phyloP scores from a whole-genome alignment of 2,888 invertebrate species.

The Rotaria sp. region DNA sequence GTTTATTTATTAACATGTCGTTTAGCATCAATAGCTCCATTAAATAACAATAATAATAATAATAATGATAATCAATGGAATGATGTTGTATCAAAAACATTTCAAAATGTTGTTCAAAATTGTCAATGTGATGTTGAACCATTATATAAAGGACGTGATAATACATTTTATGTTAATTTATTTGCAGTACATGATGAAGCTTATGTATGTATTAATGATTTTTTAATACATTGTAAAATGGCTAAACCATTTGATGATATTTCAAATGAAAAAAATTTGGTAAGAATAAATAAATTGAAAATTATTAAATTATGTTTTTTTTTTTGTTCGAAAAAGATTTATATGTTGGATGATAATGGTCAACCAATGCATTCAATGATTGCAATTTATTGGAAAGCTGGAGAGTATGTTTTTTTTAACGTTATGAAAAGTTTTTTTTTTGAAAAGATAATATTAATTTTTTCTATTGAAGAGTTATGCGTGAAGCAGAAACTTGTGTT shows the following conservation, averaged over 20 bases:
- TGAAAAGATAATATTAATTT: no score
- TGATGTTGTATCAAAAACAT: neutral
- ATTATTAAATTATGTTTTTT: no score
- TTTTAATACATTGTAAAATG: constrained; percentile 16
- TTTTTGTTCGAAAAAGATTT: neutral
- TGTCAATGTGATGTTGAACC: constrained; percentile 2
- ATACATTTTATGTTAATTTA: constrained; percentile 22
- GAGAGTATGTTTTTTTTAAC: neutral
- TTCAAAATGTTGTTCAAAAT: constrained; percentile 21
- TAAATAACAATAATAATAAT: neutral
- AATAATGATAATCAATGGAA: neutral
- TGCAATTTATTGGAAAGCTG: constrained; percentile 12
- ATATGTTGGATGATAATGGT: neutral
- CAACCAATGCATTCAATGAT: neutral
- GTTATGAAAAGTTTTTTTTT: neutral
- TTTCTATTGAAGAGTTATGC: neutral
- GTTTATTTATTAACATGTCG: constrained; percentile 19
- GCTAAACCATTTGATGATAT: constrained; percentile 3
- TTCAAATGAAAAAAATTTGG: neutral
- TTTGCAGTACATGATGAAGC: constrained; percentile 11
- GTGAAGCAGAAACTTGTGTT: neutral
- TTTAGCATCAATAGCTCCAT: neutral
- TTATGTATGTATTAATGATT: constrained; percentile 2
- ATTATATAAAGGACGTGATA: neutral
- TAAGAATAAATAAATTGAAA: neutral